These are phyloP conservation scores for Torymus aiolomorphi DNA, from an alignment of 2,888 invertebrate species.

Conservation along the genomic window DNA sequence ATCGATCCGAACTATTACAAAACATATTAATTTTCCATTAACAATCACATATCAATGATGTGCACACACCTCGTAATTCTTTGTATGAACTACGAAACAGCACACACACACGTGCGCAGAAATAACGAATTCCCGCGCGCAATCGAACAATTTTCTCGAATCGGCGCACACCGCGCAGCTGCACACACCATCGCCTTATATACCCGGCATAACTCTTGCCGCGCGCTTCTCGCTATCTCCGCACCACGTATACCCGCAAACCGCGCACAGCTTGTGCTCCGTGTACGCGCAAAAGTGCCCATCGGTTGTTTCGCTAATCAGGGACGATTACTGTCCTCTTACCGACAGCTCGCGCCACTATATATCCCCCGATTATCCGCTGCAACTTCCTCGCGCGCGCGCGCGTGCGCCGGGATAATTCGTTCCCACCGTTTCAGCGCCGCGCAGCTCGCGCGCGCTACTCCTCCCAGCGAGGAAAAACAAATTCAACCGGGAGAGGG, in stretches of 20 bases:
- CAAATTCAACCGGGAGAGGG: conserved; percentile 1
- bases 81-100: no score
- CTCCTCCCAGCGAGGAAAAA: conserved; percentile 37
- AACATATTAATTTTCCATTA: no score
- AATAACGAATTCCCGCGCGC: not conserved
- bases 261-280: not conserved
- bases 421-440: conserved; percentile 45
- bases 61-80: no score
- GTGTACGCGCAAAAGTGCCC: conserved; percentile 9
- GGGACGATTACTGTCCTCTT: conserved; percentile 68
- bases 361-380: conserved; percentile 6
- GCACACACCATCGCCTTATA: not conserved
- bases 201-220: not conserved
- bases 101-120: not conserved
- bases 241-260: not conserved
- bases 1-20: no score
- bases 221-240: conserved; percentile 6
- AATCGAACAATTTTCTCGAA: conserved; percentile 43
- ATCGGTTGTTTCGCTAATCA: conserved; percentile 65
- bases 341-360: conserved; percentile 27
- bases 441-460: not conserved
- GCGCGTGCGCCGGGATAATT: conserved; percentile 4
- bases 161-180: not conserved
- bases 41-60: no score
- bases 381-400: not conserved